Evolutionary conservation across 2,888 invertebrate species (phyloP), one percentile per base, ranked within the genome.

Genomic region (Scaptomyza parva): DNA sequence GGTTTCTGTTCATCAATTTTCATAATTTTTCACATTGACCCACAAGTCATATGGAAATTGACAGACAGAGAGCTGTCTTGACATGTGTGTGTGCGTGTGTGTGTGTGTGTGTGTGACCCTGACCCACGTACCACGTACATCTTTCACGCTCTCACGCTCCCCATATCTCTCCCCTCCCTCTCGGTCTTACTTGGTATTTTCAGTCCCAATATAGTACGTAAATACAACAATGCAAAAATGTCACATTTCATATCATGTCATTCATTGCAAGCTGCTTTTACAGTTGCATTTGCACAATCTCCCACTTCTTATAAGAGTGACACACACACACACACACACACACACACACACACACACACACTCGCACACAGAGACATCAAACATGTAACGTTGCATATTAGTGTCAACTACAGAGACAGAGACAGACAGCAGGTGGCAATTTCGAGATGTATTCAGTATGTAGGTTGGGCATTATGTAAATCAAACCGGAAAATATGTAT

Each of bases 11-110:
- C 28, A 50, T 70, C 50, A 66, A 66, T 71, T 66, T 51, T 45
- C 53, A 72, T 70, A 61, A 66, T 71, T 66, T 61, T 71, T 66
- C 57, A 60, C 55, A 61, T 52, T 71, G 70, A 59, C 70, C 72
- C 47, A 65, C 59, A 58, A 64, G 51, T 51, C 59, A 5, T 3
- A 39, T 14, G n/a, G 33, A 53, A 68, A 68, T 60, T 69, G 69
- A 45, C 68, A 53, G 48, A 26, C 52, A 43, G 45, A n/a, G 24
- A 11, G 26, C 14, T 8, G 43, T 24, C 18, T 30, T 52, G 57
- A 52, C 30, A 33, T 30, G 12, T 33, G 30, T 33, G 30, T n/a
- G n/a, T n/a, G n/a, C n/a, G n/a, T n/a, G n/a, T n/a, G n/a, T n/a
- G n/a, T n/a, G n/a, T n/a, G n/a, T n/a, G n/a, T n/a, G n/a, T n/a